Evolutionary conservation across 2,888 invertebrate genomes (phyloP), one percentile per base, ranked within the genome.

Genomic region (Nymphalis polychloros): DNA sequence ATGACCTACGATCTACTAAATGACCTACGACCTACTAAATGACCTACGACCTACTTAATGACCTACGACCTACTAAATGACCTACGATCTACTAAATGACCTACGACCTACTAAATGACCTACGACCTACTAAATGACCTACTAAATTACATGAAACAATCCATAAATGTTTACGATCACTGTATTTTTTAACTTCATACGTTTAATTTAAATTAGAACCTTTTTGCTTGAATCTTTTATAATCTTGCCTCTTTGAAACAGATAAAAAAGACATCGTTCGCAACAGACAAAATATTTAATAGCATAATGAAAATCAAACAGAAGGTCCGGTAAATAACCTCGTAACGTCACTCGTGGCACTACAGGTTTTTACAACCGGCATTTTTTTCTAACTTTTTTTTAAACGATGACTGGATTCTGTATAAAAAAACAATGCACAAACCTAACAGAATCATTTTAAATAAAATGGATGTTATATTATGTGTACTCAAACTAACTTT

Each of bases 311-410:
- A 72, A 52, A 70, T 57, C 48, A 72, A 73, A 72, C 73, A 71
- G 72, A 64, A 74, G 68, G 72, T 68, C 52, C 79, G 78, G 80
- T 83, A 82, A 86, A 83, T 80, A 80, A 79, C 80, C 80, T 80
- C 77, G 72, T 82, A 71, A 57, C 63, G 65, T 68, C 66, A 71
- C 55, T 72, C 70, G 67, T 81, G 78, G 80, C 76, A 75, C 75
- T 78, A 78, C 80, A 70, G 77, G 81, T 83, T 84, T 84, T 81
- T 82, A 78, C 76, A 75, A 76, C 78, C 77, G 75, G 77, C 76
- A 78, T 81, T 86, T 86, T 27, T 86, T 85, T 85, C 79, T 82
- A 75, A 71, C 78, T 75, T 82, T 83, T 80, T 81, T 75, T 77
- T 55, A 78, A 83, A 82, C 84, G 41, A 81, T 73, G 84, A 85